Base-by-base conservation (phyloP, 2,113 vertebrate genomes). In the Corythaeola cristata region DNA sequence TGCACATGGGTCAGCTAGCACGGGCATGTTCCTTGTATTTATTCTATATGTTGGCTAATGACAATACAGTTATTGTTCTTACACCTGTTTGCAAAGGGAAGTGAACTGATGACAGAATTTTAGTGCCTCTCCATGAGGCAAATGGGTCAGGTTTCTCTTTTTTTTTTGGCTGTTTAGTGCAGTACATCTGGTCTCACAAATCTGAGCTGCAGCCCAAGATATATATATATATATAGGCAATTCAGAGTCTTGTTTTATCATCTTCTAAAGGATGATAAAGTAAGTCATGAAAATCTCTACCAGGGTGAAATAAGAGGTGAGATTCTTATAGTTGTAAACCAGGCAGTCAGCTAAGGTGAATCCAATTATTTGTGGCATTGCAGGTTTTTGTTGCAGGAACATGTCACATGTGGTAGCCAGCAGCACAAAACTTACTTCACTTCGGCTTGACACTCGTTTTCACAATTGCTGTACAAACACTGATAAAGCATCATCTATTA, bases 51-150 rank as follows among this genome's bases (percentile, higher is more conserved):
- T 37, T 89, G 84, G n/a, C 62, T 74, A 87, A 88, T 85, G 93
- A 96, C 90, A 97, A 78, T 96, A 69, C 39, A 78, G 82, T 87
- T 95, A 72, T 75, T 97, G 91, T 97, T 96, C 93, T 88, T 93
- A 81, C 23, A 92, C 92, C 82, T 88, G 62, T 94, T 95, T 96
- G 89, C 50, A 81, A 94, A 88, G 62, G 68, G 55, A 84, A 93
- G 77, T 59, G 21, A 95, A 45, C 73, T 20, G 80, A 81, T 89
- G 82, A 85, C 67, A 91, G 75, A 88, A 84, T 82, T 93, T 77
- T 73, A 96, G 79, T 88, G 69, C 53, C 44, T 89, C 78, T 96
- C 67, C n/a, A 85, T 33, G 45, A 84, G 59, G 68, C 69, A 80
- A 93, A 83, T 63, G 50, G 47, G 33, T 96, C 82, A 85, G 37